Evolutionary conservation across 2,797 vertebrate species (phyloP), one percentile per base, ranked within the genome.

Genomic region (Oceanodroma leucorhoa): DNA sequence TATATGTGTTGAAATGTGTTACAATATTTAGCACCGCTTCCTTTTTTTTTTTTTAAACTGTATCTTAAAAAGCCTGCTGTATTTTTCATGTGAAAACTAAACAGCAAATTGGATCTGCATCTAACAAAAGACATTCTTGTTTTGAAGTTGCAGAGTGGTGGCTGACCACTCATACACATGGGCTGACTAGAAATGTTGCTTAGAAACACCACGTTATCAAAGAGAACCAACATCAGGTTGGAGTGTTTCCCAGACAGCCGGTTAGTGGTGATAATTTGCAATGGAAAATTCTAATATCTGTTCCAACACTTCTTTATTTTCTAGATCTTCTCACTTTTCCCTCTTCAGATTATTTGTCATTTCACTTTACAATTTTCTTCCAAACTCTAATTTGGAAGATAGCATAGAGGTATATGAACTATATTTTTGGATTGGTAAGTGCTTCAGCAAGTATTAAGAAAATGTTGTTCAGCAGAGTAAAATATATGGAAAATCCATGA

Each of bases 241-340:
- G 97, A 97, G 94, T 89, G 50, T 82, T 94, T 97, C 97, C 97
- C 97, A 96, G 97, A 94, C 95, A 82, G 97, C 93, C 89, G 81
- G 96, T 96, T 97, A 81, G 36, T 80, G 78, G 92, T 64, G 96
- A 97, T 97, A 97, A 97, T 97, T 97, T 96, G 93, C 84, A 94
- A 94, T 90, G 96, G 97, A 96, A 97, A 96, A 96, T 94, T 97
- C 97, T 95, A 88, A 94, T 97, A 95, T 96, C 87, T 96, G 66
- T 96, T 97, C 93, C 96, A 97, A 90, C 36, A 67, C 27, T 94
- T 97, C 91, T 96, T 96, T 95, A 91, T 96, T 97, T 97, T 96
- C 95, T 96, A 95, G 92, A 90, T 95, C 67, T 82, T 90, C 94
- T 87, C 90, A 67, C 72, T 96, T 95, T 93, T 93, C 30, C 43